A percentile compares a stretch with the other conserved stretches of the same genome.
phyloP scores from a whole-genome alignment of 2,888 invertebrate genomes.

The Drosophila diplacantha region DNA sequence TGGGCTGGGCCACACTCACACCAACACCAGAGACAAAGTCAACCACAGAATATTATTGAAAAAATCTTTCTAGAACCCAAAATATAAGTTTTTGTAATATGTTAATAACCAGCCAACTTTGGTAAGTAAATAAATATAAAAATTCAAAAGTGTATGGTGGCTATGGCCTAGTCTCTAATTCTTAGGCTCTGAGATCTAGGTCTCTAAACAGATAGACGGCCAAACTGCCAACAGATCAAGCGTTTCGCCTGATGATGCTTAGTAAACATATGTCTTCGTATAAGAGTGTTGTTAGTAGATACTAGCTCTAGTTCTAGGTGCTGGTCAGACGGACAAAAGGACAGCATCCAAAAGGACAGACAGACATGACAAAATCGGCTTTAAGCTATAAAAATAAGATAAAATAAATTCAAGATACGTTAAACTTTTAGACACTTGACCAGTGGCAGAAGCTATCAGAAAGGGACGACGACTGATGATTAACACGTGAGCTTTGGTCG shows the following conservation, averaged over 20 bases:
- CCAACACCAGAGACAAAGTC: background rate
- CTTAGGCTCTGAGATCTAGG: background rate
- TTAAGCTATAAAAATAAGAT: background rate
- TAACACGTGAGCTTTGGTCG: constrained; percentile 24
- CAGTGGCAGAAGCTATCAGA: background rate
- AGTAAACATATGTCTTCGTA: too few relatives aligned
- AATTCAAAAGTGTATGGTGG: too few relatives aligned
- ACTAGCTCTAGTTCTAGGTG: background rate
- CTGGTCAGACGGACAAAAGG: too few relatives aligned
- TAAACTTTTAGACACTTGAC: background rate
- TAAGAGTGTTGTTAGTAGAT: too few relatives aligned
- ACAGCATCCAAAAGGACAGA: too few relatives aligned
- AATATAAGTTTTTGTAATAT: background rate
- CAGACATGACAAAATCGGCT: too few relatives aligned
- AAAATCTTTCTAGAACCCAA: background rate
- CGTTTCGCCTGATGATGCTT: too few relatives aligned
- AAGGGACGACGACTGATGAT: constrained; percentile 1
- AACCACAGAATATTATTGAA: constrained; percentile 11
- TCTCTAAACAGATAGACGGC: background rate
- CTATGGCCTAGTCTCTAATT: background rate
- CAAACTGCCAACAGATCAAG: too few relatives aligned
- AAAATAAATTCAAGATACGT: background rate
- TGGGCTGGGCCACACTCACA: constrained; percentile 1
- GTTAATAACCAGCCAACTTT: constrained; percentile 1
- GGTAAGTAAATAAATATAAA: background rate